Percentiles rank a stretch among this genome's conserved stretches.
These are phyloP conservation scores for Ictalurus furcatus DNA, from an alignment of 2,113 vertebrate species.

Conservation along the genomic window DNA sequence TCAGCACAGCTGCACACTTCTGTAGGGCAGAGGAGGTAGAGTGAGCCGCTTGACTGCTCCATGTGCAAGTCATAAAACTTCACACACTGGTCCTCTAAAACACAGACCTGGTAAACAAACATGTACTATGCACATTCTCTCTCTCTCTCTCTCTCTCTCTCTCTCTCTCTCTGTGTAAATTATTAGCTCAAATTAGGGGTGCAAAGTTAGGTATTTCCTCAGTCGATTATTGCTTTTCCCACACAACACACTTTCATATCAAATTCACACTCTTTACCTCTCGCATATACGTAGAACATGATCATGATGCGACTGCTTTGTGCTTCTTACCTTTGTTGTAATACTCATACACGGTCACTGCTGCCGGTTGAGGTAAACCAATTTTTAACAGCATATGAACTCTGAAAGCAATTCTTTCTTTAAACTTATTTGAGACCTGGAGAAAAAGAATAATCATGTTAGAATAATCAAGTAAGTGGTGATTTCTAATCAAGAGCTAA, in stretches of 20 bases:
- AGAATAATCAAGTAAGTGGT: not conserved
- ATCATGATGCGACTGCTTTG: not conserved
- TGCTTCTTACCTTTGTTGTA: conserved; percentile 61
- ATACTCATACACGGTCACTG: conserved; percentile 81
- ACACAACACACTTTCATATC: too few species aligned
- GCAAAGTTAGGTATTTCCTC: not conserved
- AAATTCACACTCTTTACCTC: too few species aligned
- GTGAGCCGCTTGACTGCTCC: conserved; percentile 46
- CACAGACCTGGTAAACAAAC: not conserved
- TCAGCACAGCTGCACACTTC: conserved; percentile 72
- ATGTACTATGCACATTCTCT: not conserved
- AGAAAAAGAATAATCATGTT: not conserved
- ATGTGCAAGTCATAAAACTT: conserved; percentile 75
- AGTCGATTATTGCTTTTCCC: not conserved
- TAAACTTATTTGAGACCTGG: conserved; percentile 63
- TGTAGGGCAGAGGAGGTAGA: conserved; percentile 64
- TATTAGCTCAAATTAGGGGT: not conserved
- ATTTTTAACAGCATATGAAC: conserved; percentile 70
- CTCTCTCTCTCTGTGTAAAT: not conserved
- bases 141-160: not conserved
- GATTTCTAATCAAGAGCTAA: not conserved
- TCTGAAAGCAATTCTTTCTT: conserved; percentile 70
- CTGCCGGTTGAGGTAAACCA: conserved; percentile 76
- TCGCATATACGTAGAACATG: too few species aligned
- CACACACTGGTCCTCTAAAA: conserved; percentile 66